Evolutionary conservation across 2,888 invertebrate species (phyloP).

Genomic region (Latheticus oryzae): DNA sequence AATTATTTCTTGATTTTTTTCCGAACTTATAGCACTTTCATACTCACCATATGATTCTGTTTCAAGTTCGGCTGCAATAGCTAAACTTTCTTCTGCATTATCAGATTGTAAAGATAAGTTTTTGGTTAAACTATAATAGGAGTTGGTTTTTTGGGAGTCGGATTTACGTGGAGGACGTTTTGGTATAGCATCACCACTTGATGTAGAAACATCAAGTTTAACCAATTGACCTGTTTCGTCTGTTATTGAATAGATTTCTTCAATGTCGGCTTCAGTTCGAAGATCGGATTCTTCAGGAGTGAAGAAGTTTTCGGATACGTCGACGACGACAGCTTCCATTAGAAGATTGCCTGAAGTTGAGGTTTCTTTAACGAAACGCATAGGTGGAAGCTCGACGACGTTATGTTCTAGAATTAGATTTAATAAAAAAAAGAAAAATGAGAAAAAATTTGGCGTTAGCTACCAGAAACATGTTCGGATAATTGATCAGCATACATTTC

Average conservation of each 20-base stretch:
- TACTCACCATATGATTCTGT: constrained; percentile 74
- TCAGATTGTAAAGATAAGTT: constrained; percentile 72
- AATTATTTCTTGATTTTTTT: constrained; percentile 57
- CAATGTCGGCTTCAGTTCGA: constrained; percentile 87
- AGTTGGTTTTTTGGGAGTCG: constrained; percentile 72
- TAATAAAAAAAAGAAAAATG: background rate
- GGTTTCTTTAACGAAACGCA: constrained; percentile 89
- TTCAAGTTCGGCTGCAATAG: constrained; percentile 69
- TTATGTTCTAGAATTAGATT: constrained; percentile 73
- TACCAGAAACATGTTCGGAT: constrained; percentile 84
- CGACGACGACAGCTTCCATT: constrained; percentile 93
- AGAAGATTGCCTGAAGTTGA: constrained; percentile 87
- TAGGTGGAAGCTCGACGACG: constrained; percentile 86
- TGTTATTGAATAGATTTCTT: constrained; percentile 82
- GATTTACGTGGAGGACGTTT: constrained; percentile 74
- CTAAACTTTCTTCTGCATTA: constrained; percentile 64
- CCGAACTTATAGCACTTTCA: constrained; percentile 74
- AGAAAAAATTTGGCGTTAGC: too few species aligned
- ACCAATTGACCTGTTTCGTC: constrained; percentile 71
- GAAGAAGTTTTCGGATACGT: constrained; percentile 88
- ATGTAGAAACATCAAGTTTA: constrained; percentile 65
- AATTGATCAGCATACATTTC: constrained; percentile 95
- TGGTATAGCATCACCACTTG: constrained; percentile 71
- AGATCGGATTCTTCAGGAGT: constrained; percentile 84
- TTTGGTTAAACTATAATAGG: constrained; percentile 73